Evolutionary conservation across 2,113 vertebrate species (phyloP), one percentile per base, ranked within the genome.

Genomic region (Nothoprocta pentlandii): DNA sequence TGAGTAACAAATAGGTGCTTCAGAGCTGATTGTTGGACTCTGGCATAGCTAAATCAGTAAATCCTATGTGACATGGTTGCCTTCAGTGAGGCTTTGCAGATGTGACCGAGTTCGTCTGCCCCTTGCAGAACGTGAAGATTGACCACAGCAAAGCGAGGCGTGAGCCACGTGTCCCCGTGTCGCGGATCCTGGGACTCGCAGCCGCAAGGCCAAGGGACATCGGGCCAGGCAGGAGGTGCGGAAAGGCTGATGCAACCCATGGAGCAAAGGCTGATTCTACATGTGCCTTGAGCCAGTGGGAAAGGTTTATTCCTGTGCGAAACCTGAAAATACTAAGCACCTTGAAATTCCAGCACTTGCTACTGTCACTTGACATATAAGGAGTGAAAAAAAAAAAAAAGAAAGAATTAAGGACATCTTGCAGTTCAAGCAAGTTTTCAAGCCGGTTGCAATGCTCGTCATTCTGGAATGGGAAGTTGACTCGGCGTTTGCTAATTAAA

Each of bases 101-200:
- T 74, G 28, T 46, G 49, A 3, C 49, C 74, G 74, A 6, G 0
- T 56, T 71, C 41, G 62, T 32, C 51, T 49, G 19, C 59, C 59
- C 42, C 67, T 85, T 46, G 49, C 21, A 11, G 51, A 32, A 49
- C 23, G 63, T 20, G 39, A 42, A 63, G 39, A 32, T 30, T 25
- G 63, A 6, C 23, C 0, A 0, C n/a, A 17, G 77, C 49, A 10
- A 59, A 39, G 13, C 34, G 25, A 0, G 0, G 30, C 49, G 23
- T 62, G 66, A 61, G 77, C 54, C 28, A 20, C 46, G 23, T n/a
- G 1, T 46, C 67, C 17, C 36, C 80, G 10, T 0, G 0, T 67
- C 0, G 0, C 30, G 64, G 41, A 19, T 77, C 61, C 64, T 56
- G 51, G 30, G 82, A 23, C 78, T 73, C 66, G 62, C 36, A 39